Conservation (phyloP, 2,113 vertebrate species). For the Beaufortia kweichowensis region DNA sequence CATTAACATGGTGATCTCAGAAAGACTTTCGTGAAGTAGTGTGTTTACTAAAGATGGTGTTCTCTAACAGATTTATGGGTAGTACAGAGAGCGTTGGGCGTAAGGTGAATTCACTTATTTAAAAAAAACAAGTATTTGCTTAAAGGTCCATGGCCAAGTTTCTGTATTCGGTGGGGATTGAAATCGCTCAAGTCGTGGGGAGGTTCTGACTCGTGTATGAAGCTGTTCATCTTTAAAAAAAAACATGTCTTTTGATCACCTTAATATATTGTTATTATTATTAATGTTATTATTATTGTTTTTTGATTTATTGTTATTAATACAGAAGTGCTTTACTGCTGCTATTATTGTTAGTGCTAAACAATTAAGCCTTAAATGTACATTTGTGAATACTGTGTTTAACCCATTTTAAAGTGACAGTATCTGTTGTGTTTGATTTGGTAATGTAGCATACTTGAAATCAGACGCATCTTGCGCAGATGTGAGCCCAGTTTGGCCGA, state of each 20-base stretch:
- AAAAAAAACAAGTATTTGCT: conserved; percentile 40
- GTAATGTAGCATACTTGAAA: conserved; percentile 81
- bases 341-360: conserved; percentile 80
- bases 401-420: conserved; percentile 77
- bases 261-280: conserved; percentile 75
- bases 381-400: conserved; percentile 79
- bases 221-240: conserved; percentile 50
- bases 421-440: conserved; percentile 64
- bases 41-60: conserved; percentile 60
- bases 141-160: conserved; percentile 33
- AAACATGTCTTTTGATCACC: conserved; percentile 64
- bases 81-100: conserved; percentile 27
- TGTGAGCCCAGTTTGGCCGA: conserved; percentile 57
- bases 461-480: conserved; percentile 62
- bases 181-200: conserved; percentile 14
- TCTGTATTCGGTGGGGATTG: conserved; percentile 43
- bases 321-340: conserved; percentile 83
- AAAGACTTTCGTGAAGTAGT: conserved; percentile 41
- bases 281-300: conserved; percentile 65
- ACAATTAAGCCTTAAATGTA: conserved; percentile 82
- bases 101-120: conserved; percentile 29
- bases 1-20: conserved; percentile 49
- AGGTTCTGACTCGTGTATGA: conserved; percentile 39
- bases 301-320: conserved; percentile 70
- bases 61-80: conserved; percentile 51